Evolutionary conservation across 2,113 vertebrate species (phyloP).

Genomic region (Todiramphus chloris): DNA sequence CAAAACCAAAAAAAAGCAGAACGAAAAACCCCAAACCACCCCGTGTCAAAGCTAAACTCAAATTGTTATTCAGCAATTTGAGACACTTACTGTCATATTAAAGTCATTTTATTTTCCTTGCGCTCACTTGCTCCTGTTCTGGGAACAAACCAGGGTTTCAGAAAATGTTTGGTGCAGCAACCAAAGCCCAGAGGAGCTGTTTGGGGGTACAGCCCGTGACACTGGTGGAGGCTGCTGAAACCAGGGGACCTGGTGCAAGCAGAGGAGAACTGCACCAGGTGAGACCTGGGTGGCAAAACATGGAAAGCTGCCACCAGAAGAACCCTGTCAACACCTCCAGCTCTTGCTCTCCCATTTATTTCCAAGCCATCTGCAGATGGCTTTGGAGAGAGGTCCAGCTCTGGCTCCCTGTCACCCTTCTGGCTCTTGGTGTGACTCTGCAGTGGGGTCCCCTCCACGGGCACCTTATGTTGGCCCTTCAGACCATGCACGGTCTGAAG

Average conservation of each 20-base stretch:
- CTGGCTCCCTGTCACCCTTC: background rate
- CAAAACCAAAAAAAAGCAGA: background rate
- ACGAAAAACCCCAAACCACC: background rate
- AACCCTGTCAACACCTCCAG: rapidly evolving
- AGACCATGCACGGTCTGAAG: rapidly evolving
- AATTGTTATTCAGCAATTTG: constrained; percentile 66
- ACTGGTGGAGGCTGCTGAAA: background rate
- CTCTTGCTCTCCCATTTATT: background rate
- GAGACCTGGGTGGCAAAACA: background rate
- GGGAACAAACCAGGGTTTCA: background rate
- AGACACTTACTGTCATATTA: constrained; percentile 71
- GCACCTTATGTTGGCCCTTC: too few relatives aligned
- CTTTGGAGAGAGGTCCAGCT: background rate
- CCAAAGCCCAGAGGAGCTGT: background rate
- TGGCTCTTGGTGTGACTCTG: background rate
- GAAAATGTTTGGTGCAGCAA: background rate
- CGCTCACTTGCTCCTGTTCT: background rate
- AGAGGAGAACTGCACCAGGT: background rate
- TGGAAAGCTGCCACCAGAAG: background rate
- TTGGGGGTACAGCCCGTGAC: background rate
- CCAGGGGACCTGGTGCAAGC: background rate
- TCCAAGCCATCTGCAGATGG: background rate
- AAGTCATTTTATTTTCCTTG: constrained; percentile 53
- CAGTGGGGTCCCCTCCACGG: background rate
- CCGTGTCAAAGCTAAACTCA: constrained; percentile 41